phyloP scores from a whole-genome alignment of 2,888 invertebrate species.

The Stomorhina lunata region DNA sequence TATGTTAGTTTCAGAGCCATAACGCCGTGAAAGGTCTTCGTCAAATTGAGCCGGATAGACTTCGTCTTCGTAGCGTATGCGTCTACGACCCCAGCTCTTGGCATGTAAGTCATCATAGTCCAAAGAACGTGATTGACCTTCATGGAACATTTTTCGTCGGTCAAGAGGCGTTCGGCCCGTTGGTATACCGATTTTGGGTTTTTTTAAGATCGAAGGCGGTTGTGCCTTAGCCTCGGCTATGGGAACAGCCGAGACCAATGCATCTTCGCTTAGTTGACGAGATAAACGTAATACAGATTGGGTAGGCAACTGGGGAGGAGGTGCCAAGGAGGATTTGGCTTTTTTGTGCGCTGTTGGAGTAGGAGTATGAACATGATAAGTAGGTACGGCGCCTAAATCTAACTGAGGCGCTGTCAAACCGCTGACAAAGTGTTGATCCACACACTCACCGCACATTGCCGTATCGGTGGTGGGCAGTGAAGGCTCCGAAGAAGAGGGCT shows the following conservation, averaged over 20 bases:
- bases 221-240: slow-evolving; percentile 74
- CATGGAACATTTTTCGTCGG: slow-evolving; percentile 76
- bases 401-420: slow-evolving; percentile 74
- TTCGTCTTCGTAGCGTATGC: slow-evolving; percentile 79
- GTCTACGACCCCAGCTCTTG: slow-evolving; percentile 78
- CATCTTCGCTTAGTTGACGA: slow-evolving; percentile 77
- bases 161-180: slow-evolving; percentile 69
- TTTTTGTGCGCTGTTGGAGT: slow-evolving; percentile 77
- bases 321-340: slow-evolving; percentile 71
- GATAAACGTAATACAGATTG: slow-evolving; percentile 75
- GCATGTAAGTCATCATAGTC: slow-evolving; percentile 79
- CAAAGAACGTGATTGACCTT: slow-evolving; percentile 77
- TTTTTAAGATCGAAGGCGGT: slow-evolving; percentile 77
- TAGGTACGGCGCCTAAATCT: slow-evolving; percentile 75
- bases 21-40: slow-evolving; percentile 73
- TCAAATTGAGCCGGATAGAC: slow-evolving; percentile 69
- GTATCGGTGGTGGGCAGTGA: slow-evolving; percentile 78
- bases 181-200: slow-evolving; percentile 73
- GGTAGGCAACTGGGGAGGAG: slow-evolving; percentile 74
- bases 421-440: slow-evolving; percentile 78
- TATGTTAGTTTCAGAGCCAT: slow-evolving; percentile 79
- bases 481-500: slow-evolving; percentile 77
- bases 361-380: slow-evolving; percentile 77
- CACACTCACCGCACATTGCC: slow-evolving; percentile 78
- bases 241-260: slow-evolving; percentile 76